phyloP scores from a whole-genome alignment of 2,113 vertebrate genomes.

The Neolamprologus caudopunctatus region DNA sequence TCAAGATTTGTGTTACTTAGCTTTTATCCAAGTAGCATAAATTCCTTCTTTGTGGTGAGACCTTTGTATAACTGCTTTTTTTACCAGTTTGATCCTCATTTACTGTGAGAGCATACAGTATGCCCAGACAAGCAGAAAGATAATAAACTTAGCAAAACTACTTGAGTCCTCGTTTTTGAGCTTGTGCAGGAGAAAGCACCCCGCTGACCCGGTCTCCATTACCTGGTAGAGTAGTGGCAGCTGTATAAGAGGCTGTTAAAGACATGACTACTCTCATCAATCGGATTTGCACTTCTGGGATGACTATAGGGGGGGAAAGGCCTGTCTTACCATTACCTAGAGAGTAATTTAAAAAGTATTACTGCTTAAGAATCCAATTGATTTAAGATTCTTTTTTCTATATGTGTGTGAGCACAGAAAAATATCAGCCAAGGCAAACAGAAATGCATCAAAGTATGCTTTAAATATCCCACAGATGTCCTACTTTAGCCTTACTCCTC shows the following conservation, averaged over 20 bases:
- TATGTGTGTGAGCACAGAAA: neutral
- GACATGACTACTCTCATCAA: conserved; percentile 22
- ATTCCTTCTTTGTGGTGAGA: neutral
- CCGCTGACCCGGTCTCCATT: conserved; percentile 16
- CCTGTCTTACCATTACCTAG: conserved; percentile 10
- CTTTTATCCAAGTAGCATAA: neutral
- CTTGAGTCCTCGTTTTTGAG: conserved; percentile 8
- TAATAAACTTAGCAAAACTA: conserved; percentile 29
- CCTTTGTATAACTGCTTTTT: neutral
- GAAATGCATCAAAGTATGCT: neutral
- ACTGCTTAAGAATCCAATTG: conserved; percentile 4
- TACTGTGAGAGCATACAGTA: conserved; percentile 24
- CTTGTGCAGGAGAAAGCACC: conserved; percentile 5
- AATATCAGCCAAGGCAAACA: neutral
- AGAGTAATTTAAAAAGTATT: neutral
- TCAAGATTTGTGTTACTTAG: neutral
- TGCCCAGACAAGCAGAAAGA: conserved; percentile 14
- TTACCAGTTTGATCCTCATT: neutral
- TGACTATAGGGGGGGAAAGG: neutral
- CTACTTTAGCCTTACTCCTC: neutral
- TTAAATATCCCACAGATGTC: neutral
- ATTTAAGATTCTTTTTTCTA: conserved; percentile 16
- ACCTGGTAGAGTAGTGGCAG: conserved; percentile 9
- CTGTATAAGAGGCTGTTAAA: conserved; percentile 17
- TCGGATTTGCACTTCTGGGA: conserved; percentile 18